These are phyloP conservation scores for Odontocerum albicorne DNA, from an alignment of 2,888 invertebrate species.

Conservation along the genomic window DNA sequence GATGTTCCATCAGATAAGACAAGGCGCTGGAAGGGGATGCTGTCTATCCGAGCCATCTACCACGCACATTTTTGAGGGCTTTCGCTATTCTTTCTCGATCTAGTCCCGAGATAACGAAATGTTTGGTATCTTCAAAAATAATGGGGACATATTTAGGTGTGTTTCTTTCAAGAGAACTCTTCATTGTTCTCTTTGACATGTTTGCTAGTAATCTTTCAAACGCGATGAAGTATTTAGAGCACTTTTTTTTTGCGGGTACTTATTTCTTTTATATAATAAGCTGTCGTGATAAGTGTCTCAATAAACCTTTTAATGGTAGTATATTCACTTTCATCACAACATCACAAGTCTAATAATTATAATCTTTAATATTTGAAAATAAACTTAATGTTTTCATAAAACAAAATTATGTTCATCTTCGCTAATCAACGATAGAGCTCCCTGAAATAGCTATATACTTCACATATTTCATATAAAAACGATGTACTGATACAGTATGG, in stretches of 20 bases:
- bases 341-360: no score
- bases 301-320: no score
- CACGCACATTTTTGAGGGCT: slow-evolving; percentile 16
- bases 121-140: slow-evolving; percentile 27
- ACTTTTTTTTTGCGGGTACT: slow-evolving; percentile 9
- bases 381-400: no score
- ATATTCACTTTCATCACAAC: no score
- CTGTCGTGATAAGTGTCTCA: no score
- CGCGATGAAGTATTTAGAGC: slow-evolving; percentile 9
- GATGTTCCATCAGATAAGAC: slow-evolving; percentile 8
- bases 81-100: slow-evolving; percentile 24
- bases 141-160: slow-evolving; percentile 33
- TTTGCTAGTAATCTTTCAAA: slow-evolving; percentile 30
- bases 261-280: not conserved
- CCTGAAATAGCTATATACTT: no score
- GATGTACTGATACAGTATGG: no score
- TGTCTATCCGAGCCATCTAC: slow-evolving; percentile 5
- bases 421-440: no score
- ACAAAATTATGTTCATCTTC: no score
- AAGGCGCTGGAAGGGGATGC: not conserved
- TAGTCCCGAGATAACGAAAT: slow-evolving; percentile 24
- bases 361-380: no score
- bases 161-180: slow-evolving; percentile 27
- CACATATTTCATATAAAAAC: no score
- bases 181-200: slow-evolving; percentile 32